These are phyloP conservation scores for Tympanoctomys barrerae DNA, from an alignment of 2,797 vertebrate genomes.

Conservation along the genomic window DNA sequence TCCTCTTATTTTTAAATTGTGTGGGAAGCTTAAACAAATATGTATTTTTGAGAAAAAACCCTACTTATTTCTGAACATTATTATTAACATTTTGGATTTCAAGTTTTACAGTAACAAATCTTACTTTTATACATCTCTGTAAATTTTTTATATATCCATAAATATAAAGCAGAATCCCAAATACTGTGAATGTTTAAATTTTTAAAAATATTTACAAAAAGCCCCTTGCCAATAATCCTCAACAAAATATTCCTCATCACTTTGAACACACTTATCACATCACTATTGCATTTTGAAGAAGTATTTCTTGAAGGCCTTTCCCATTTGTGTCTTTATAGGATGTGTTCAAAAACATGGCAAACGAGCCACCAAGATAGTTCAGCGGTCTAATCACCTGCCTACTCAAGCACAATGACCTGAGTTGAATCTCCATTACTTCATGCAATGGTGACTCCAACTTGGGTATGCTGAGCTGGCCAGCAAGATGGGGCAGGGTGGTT, in stretches of 20 bases:
- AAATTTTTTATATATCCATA: constrained; percentile 15
- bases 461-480: too few relatives aligned
- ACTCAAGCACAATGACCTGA: too few relatives aligned
- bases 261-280: too few relatives aligned
- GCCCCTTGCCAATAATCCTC: neutral
- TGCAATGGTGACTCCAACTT: too few relatives aligned
- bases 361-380: too few relatives aligned
- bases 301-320: too few relatives aligned
- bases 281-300: too few relatives aligned
- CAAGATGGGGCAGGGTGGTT: too few relatives aligned
- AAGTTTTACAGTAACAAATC: neutral
- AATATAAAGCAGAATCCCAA: neutral
- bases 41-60: neutral
- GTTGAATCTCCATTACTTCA: too few relatives aligned
- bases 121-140: neutral
- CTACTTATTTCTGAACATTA: neutral
- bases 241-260: neutral
- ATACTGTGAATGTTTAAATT: neutral
- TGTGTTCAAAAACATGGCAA: neutral
- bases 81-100: constrained; percentile 25
- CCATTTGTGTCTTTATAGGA: too few relatives aligned
- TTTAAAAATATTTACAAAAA: neutral
- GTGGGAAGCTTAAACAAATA: neutral
- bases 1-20: constrained; percentile 9
- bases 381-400: too few relatives aligned